Evolutionary conservation across 2,888 invertebrate species (phyloP).

Genomic region (Lycia hirtaria): DNA sequence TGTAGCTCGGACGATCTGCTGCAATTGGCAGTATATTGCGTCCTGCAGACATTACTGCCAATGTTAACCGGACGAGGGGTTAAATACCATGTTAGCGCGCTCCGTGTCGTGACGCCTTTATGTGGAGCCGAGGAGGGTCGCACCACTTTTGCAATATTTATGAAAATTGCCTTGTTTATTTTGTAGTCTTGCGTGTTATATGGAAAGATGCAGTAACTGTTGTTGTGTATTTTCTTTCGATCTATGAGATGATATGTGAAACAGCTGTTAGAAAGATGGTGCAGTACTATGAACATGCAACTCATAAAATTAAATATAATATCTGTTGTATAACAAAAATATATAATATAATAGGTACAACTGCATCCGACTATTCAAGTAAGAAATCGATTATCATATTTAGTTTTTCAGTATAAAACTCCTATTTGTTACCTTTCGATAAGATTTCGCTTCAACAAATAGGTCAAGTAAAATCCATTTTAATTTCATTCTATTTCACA

Average conservation of each 20-base stretch:
- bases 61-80: conserved; percentile 37
- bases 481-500: too few species aligned
- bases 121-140: conserved; percentile 7
- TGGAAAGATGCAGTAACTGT: neutral
- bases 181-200: neutral
- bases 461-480: too few species aligned
- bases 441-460: too few species aligned
- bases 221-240: neutral
- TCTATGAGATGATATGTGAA: neutral
- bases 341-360: too few species aligned
- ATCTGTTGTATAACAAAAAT: too few species aligned
- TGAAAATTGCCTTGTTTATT: conserved; percentile 5
- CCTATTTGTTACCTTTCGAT: too few species aligned
- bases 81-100: conserved; percentile 26
- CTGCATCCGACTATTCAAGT: too few species aligned
- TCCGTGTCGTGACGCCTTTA: conserved; percentile 30
- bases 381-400: too few species aligned
- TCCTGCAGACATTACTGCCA: conserved; percentile 25
- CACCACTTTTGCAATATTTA: conserved; percentile 5
- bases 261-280: too few species aligned
- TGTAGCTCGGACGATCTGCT: conserved; percentile 2
- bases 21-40: conserved; percentile 31
- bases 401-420: too few species aligned
- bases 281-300: too few species aligned
- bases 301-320: too few species aligned